Conservation (phyloP, 2,888 invertebrate genomes). For the Phengaris alcon region DNA sequence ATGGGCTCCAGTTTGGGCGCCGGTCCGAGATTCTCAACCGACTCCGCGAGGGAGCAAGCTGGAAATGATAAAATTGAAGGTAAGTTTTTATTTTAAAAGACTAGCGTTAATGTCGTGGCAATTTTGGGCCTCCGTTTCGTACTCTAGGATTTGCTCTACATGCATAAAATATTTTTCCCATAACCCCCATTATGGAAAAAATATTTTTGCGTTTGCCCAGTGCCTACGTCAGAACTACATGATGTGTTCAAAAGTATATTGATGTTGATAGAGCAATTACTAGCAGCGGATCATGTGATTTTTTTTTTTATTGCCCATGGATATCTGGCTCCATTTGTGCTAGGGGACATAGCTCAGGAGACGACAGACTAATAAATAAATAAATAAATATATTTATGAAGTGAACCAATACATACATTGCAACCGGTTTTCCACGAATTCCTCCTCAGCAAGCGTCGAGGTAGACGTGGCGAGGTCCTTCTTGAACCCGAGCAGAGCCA, state of each 20-base stretch:
- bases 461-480: conserved; percentile 80
- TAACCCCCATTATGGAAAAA: too few species aligned
- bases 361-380: too few species aligned
- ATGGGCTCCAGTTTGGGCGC: conserved; percentile 53
- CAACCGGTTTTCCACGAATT: conserved; percentile 60
- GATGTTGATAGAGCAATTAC: too few species aligned
- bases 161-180: too few species aligned
- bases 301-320: too few species aligned
- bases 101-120: neutral
- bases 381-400: neutral
- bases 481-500: conserved; percentile 82
- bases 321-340: neutral
- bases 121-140: neutral
- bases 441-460: conserved; percentile 81
- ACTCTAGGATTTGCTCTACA: neutral
- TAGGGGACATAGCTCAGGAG: neutral
- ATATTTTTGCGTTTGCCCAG: too few species aligned
- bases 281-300: too few species aligned
- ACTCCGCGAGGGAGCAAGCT: conserved; percentile 62
- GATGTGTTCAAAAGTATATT: too few species aligned
- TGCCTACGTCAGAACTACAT: too few species aligned
- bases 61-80: conserved; percentile 34
- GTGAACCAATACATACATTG: conserved; percentile 50
- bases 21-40: conserved; percentile 70
- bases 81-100: neutral